Conservation (phyloP, 1,140 invertebrate genomes). For the Drosophila nikananu region DNA sequence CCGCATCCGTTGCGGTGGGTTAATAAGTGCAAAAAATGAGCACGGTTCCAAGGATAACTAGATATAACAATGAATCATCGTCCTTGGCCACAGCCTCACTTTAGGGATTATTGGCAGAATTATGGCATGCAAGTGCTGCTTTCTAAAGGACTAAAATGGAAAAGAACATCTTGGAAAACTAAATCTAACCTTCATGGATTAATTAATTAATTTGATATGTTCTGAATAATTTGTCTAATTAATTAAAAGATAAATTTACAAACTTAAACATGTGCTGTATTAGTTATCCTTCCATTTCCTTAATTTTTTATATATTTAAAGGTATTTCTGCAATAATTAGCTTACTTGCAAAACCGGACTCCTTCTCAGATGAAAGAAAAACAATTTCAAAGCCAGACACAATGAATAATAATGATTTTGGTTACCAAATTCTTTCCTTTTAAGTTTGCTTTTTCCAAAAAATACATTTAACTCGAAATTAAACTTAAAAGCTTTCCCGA, state of each 20-base stretch:
- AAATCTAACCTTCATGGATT: neutral
- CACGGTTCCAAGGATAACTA: conserved; percentile 11
- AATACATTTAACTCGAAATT: neutral
- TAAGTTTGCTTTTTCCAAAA: neutral
- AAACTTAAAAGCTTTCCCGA: neutral
- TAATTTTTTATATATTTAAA: neutral
- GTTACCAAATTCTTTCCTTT: too few species aligned
- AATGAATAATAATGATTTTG: neutral
- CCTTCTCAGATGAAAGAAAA: neutral
- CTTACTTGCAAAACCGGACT: neutral
- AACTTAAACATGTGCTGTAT: neutral
- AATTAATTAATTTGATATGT: neutral
- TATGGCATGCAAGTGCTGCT: neutral
- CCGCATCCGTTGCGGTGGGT: conserved; percentile 29
- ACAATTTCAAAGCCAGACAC: neutral
- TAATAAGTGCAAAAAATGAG: conserved; percentile 41
- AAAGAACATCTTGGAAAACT: neutral
- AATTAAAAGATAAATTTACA: neutral
- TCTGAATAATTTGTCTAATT: too few species aligned
- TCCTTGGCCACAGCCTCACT: conserved; percentile 19
- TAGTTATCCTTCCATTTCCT: neutral
- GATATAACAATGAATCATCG: conserved; percentile 22
- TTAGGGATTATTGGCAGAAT: neutral
- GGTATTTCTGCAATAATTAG: neutral
- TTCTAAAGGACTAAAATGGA: neutral